Conservation (phyloP, 2,888 invertebrate species). For the Diarsia brunnea region DNA sequence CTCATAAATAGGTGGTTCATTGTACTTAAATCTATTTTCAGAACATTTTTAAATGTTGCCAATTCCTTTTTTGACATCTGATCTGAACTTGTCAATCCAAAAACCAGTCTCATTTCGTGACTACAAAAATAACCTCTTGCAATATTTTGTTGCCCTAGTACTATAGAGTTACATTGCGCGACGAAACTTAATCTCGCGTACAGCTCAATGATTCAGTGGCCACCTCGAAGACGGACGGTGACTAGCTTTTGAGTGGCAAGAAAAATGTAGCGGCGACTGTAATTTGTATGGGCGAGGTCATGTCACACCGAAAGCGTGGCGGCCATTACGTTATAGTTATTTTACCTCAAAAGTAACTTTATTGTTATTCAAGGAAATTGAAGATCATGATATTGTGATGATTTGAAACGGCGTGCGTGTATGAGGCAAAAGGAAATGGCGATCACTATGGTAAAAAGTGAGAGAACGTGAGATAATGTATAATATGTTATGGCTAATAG, state of each 20-base stretch:
- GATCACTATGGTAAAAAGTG: no score
- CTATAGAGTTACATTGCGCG: conserved; percentile 56
- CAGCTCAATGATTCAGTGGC: conserved; percentile 35
- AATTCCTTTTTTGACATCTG: conserved; percentile 39
- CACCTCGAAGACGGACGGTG: conserved; percentile 37
- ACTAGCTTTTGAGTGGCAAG: conserved; percentile 31
- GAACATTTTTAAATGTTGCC: background rate
- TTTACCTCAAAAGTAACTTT: background rate
- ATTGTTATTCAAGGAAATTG: background rate
- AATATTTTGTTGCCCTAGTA: conserved; percentile 55
- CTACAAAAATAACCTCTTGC: conserved; percentile 34
- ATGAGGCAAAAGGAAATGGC: no score
- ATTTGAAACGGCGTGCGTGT: no score
- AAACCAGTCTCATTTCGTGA: conserved; percentile 53
- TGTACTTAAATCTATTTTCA: background rate
- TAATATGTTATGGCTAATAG: no score
- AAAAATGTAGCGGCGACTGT: conserved; percentile 12
- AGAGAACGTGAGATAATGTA: no score
- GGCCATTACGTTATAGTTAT: no score
- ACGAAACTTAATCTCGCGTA: conserved; percentile 52
- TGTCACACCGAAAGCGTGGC: background rate
- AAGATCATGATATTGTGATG: no score
- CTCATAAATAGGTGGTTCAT: background rate
- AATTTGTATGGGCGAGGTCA: conserved; percentile 28
- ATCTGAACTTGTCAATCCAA: conserved; percentile 28